phyloP scores from a whole-genome alignment of 64 coral and sea anemone species.

The Exaiptasia diaphana region DNA sequence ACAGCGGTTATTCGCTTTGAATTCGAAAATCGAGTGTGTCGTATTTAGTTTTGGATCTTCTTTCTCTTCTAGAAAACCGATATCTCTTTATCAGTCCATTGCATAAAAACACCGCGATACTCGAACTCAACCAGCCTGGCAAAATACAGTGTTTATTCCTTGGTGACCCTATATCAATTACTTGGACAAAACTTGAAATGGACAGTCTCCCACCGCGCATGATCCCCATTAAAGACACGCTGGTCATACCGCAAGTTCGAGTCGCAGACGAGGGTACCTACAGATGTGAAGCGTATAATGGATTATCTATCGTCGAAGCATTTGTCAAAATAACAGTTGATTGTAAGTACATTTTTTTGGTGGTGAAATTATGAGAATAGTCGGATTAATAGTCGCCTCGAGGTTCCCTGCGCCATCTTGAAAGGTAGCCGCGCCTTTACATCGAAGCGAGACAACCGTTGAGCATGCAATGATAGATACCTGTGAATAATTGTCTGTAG shows the following conservation, averaged over 20 bases:
- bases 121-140: slow-evolving; percentile 33
- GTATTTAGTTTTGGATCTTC: neutral
- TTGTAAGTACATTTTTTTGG: slow-evolving; percentile 42
- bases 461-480: too few species aligned
- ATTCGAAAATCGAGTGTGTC: too few species aligned
- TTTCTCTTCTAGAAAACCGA: neutral
- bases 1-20: too few species aligned
- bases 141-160: slow-evolving; percentile 50
- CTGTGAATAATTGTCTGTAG: too few species aligned
- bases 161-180: slow-evolving; percentile 41
- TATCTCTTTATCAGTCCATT: slow-evolving; percentile 25
- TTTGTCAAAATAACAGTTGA: slow-evolving; percentile 46
- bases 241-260: slow-evolving; percentile 62
- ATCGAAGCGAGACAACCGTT: too few species aligned
- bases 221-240: slow-evolving; percentile 50
- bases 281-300: slow-evolving; percentile 55
- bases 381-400: too few species aligned
- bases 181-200: slow-evolving; percentile 61
- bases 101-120: slow-evolving; percentile 38
- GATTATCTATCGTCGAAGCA: slow-evolving; percentile 30
- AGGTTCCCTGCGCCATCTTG: too few species aligned
- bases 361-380: too few species aligned
- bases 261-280: slow-evolving; percentile 56
- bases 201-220: slow-evolving; percentile 52
- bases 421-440: too few species aligned